Evolutionary conservation across 2,888 invertebrate genomes (phyloP), one percentile per base, ranked within the genome.

Genomic region (Agriopis marginaria): DNA sequence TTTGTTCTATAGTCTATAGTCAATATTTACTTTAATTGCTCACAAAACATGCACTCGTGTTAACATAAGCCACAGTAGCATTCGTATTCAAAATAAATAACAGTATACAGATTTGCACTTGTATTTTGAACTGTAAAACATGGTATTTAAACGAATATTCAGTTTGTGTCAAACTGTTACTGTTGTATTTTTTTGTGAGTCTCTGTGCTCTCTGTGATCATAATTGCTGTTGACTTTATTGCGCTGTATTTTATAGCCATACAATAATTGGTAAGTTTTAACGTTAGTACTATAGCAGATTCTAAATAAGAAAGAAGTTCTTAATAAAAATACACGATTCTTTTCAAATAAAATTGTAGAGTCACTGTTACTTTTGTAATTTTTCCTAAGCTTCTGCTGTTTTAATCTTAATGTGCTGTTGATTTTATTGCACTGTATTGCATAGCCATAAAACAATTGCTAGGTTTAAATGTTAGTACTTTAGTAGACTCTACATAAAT

Each of bases 11-110:
- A 23, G 17, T 23, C 17, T 23, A 75, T 73, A 82, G 82, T 86
- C 86, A 88, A 88, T 87, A 88, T 88, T 89, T 86, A 82, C 83
- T 79, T 79, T 80, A 73, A 78, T 82, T 86, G 82, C 81, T 79
- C 73, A 80, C 79, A 79, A 77, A 72, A 75, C 70, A 68, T 65
- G 65, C 70, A 72, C 69, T 55, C 64, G 66, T 63, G 65, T 72
- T 73, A 70, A 70, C 65, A 70, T 67, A 73, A 66, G 70, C 71
- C 72, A 67, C 68, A 51, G 63, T 64, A 39, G 47, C 54, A 60
- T 14, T 55, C 53, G 54, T 55, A 55, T 61, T 14, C 49, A 32
- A 59, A 68, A 59, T 61, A 63, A 56, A 70, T 60, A 51, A 59
- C 42, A 58, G 44, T 32, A 45, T 44, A 45, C 53, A 12, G 10